Conservation (phyloP, 2,888 invertebrate species). For the Heliconius hortense region DNA sequence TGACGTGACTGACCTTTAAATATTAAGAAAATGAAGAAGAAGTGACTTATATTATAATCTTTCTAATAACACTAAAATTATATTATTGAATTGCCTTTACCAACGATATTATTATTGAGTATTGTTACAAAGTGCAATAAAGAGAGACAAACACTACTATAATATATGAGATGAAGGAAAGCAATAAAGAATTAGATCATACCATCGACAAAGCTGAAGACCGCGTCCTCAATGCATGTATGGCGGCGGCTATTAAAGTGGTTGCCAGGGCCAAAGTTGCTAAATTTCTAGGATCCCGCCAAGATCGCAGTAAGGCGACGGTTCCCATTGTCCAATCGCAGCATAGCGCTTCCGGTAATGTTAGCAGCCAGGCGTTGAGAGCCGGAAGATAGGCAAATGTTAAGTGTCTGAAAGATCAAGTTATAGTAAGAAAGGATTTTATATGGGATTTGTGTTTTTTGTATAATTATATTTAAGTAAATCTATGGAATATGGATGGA, state of each 20-base stretch:
- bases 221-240: conserved; percentile 70
- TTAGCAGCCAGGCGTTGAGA: conserved; percentile 93
- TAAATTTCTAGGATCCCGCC: conserved; percentile 91
- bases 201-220: conserved; percentile 77
- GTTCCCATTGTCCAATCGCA: conserved; percentile 99
- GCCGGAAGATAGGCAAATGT: conserved; percentile 96
- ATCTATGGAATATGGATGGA: not conserved
- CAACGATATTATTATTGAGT: too few species aligned
- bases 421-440: not conserved
- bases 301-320: conserved; percentile 90
- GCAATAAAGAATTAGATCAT: conserved; percentile 37
- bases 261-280: conserved; percentile 87
- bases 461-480: not conserved
- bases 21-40: not conserved
- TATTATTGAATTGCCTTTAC: not conserved
- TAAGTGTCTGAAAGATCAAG: conserved; percentile 84
- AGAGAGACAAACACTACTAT: not conserved
- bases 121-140: not conserved
- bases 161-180: not conserved
- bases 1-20: not conserved
- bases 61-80: too few species aligned
- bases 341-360: conserved; percentile 94
- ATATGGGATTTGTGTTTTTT: not conserved
- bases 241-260: conserved; percentile 81
- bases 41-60: too few species aligned